These are phyloP conservation scores for Sitta europaea DNA, from an alignment of 2,113 vertebrate species.

Conservation along the genomic window DNA sequence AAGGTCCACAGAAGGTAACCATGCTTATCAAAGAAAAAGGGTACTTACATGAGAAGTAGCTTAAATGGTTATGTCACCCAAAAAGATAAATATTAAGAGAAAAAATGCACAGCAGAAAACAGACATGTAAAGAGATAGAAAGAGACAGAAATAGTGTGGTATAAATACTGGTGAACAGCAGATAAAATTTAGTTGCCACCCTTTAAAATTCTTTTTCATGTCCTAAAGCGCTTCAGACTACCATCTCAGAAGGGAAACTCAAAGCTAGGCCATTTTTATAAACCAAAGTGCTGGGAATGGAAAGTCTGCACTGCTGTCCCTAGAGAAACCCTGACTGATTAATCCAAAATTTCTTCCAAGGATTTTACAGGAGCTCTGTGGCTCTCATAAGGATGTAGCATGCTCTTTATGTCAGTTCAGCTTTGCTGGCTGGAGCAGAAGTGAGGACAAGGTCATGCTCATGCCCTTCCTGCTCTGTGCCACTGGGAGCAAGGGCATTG, in stretches of 20 bases:
- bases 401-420: neutral
- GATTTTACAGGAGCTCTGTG: neutral
- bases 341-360: neutral
- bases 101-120: neutral
- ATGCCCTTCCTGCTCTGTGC: neutral
- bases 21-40: neutral
- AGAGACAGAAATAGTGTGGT: neutral
- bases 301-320: neutral
- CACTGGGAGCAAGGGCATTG: accelerated
- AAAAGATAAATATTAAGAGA: neutral
- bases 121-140: neutral
- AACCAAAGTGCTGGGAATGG: neutral
- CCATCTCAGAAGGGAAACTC: neutral
- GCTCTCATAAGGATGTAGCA: neutral
- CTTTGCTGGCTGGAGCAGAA: constrained; percentile 3
- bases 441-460: neutral
- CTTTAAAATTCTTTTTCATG: neutral
- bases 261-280: neutral
- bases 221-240: neutral
- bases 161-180: neutral
- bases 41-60: neutral
- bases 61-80: neutral
- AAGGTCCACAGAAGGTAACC: neutral
- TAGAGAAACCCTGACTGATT: neutral
- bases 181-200: neutral